These are phyloP conservation scores for Gymnocephalus cernua DNA, from an alignment of 2,113 vertebrate species.

Conservation along the genomic window DNA sequence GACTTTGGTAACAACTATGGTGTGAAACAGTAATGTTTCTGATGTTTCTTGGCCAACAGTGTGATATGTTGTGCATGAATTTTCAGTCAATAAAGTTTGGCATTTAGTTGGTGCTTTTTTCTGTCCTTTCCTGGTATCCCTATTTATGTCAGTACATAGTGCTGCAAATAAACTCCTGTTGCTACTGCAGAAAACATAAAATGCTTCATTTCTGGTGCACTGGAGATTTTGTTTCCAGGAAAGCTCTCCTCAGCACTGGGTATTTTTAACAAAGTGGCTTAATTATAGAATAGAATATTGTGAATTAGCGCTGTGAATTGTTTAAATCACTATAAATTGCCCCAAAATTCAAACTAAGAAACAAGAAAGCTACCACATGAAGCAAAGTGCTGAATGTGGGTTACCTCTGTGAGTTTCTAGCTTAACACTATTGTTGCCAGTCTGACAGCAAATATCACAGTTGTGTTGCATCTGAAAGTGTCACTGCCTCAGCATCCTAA, in stretches of 20 bases:
- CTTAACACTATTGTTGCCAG: conserved; percentile 22
- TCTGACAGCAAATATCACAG: conserved; percentile 69
- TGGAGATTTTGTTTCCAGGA: not conserved
- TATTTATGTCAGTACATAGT: not conserved
- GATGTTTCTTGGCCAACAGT: not conserved
- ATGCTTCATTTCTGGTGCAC: not conserved
- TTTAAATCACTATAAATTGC: not conserved
- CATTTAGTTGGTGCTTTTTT: not conserved
- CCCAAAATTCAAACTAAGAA: not conserved
- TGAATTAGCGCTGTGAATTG: not conserved
- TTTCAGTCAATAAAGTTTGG: not conserved
- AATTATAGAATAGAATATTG: not conserved
- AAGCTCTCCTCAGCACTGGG: not conserved
- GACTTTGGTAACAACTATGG: not conserved
- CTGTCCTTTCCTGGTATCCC: not conserved
- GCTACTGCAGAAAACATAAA: not conserved
- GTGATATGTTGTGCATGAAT: not conserved
- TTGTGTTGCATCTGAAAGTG: conserved; percentile 61
- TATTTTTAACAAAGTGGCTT: not conserved
- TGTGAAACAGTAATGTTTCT: not conserved
- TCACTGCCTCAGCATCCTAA: conserved; percentile 47
- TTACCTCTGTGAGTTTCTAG: conserved; percentile 9
- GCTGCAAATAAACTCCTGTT: not conserved
- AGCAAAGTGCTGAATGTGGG: conserved; percentile 9
- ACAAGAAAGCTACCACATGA: not conserved